phyloP scores from a whole-genome alignment of 2,113 vertebrate genomes.

The Pseudopodoces humilis region DNA sequence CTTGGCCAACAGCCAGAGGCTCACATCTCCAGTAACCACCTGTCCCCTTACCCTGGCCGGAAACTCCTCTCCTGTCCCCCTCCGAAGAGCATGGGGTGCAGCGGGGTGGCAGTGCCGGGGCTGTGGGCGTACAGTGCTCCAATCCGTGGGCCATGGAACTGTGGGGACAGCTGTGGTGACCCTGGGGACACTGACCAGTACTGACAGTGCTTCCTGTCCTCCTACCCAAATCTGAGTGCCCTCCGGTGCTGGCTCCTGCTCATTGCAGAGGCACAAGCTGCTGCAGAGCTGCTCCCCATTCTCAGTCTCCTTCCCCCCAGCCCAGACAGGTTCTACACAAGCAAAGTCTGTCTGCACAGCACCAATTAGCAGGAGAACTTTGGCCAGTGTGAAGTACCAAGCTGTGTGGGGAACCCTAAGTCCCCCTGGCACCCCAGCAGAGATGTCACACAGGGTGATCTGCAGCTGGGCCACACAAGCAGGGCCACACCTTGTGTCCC shows the following conservation, averaged over 20 bases:
- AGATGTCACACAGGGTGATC: neutral
- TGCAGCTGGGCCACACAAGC: rapidly evolving
- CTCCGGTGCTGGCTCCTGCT: neutral
- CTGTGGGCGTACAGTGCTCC: slow-evolving; percentile 83
- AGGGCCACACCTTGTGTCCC: slow-evolving; percentile 61
- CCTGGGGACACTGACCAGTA: neutral
- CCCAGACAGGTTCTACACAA: neutral
- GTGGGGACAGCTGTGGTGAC: neutral
- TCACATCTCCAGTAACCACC: neutral
- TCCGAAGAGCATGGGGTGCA: slow-evolving; percentile 90
- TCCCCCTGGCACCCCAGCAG: neutral
- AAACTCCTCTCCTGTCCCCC: slow-evolving; percentile 93
- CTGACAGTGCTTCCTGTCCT: neutral
- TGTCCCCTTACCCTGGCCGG: slow-evolving; percentile 86
- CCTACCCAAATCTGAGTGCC: neutral
- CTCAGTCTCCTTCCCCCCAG: neutral
- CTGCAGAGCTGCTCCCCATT: neutral
- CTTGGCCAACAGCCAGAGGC: neutral
- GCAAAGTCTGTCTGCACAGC: neutral
- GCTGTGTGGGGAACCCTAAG: neutral
- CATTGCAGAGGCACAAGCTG: neutral
- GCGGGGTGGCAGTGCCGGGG: slow-evolving; percentile 75
- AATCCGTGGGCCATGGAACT: slow-evolving; percentile 92
- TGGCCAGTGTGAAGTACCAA: neutral
- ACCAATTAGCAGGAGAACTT: neutral